A percentile compares a stretch with the other conserved stretches of the same genome.
Conservation (phyloP, 2,888 invertebrate species). For the Nomada fucata region DNA sequence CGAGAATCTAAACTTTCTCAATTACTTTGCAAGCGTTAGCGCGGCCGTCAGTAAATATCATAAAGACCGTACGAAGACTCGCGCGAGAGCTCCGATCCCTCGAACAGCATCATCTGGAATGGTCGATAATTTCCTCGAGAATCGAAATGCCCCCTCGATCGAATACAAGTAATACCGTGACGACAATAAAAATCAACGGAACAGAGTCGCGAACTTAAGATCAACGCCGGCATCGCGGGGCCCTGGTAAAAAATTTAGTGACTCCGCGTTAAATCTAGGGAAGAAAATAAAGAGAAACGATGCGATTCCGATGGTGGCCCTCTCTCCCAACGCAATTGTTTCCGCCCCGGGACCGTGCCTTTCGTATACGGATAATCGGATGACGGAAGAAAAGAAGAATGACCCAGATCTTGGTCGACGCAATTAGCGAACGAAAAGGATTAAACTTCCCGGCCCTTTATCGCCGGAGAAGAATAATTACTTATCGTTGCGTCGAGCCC, state of each 20-base stretch:
- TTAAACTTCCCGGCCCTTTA: conserved; percentile 14
- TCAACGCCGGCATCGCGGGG: no score
- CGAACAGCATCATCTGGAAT: no score
- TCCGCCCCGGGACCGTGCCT: conserved; percentile 1
- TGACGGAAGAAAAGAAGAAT: conserved; percentile 20
- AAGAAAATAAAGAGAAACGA: neutral
- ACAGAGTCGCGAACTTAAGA: no score
- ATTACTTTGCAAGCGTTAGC: conserved; percentile 51
- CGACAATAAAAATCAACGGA: no score
- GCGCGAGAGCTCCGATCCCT: no score
- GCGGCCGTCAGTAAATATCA: no score
- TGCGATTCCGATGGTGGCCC: neutral
- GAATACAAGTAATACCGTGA: no score
- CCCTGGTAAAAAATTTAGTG: neutral
- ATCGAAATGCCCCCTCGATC: no score
- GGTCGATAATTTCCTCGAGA: no score
- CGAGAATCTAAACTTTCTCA: conserved; percentile 69
- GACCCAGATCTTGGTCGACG: conserved; percentile 34
- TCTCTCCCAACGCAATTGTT: conserved; percentile 15
- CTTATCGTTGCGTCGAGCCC: neutral
- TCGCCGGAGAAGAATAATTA: neutral
- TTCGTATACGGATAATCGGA: conserved; percentile 30
- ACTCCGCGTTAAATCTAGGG: neutral
- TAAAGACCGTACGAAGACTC: no score
- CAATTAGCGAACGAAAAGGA: conserved; percentile 35